Evolutionary conservation across 1,140 invertebrate genomes (phyloP).

Genomic region (Drosophila athabasca): DNA sequence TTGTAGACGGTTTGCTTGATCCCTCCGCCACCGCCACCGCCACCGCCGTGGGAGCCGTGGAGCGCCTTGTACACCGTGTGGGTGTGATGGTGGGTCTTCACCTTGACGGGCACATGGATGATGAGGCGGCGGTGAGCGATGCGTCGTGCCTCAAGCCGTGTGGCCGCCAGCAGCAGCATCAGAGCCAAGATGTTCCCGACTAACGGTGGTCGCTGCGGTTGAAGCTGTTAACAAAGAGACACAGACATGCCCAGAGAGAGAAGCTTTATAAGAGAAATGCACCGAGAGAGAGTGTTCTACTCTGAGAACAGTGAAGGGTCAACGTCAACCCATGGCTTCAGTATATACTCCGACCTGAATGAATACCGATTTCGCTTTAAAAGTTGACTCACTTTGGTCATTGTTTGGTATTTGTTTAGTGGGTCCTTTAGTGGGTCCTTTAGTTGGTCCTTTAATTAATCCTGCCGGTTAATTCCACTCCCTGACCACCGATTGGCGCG

Average conservation of each 20-base stretch:
- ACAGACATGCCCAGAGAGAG: neutral
- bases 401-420: constrained; percentile 16
- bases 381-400: constrained; percentile 54
- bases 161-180: constrained; percentile 51
- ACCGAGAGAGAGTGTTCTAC: too few species aligned
- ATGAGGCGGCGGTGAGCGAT: constrained; percentile 65
- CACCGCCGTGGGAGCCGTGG: constrained; percentile 47
- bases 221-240: neutral
- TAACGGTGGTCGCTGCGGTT: constrained; percentile 14
- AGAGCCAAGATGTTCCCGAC: constrained; percentile 39
- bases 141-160: constrained; percentile 53
- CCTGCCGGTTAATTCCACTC: neutral
- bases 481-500: constrained; percentile 45
- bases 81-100: constrained; percentile 78
- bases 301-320: too few species aligned
- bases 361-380: neutral
- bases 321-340: too few species aligned
- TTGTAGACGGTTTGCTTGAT: constrained; percentile 74
- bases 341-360: too few species aligned
- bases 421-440: constrained; percentile 48
- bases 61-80: constrained; percentile 76
- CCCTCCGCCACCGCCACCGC: constrained; percentile 44
- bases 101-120: constrained; percentile 78
- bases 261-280: neutral
- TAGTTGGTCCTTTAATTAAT: constrained; percentile 34